Base-by-base conservation (phyloP, 2,888 invertebrate genomes). In the Phragmatobia fuliginosa region DNA sequence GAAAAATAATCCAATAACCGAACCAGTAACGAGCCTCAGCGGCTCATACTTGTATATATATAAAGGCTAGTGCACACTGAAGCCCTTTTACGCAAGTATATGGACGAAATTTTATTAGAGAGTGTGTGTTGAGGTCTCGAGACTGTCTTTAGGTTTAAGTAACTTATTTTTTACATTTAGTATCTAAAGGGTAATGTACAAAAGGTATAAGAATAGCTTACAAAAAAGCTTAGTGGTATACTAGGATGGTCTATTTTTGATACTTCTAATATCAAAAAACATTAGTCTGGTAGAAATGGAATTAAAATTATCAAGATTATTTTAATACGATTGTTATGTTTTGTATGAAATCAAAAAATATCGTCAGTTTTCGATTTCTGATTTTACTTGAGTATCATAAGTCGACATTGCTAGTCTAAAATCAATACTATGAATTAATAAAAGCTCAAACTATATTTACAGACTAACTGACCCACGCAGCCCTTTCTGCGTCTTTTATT, bases 1-100 rank as follows among this genome's bases (percentile, higher is more conserved):
- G 70, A 62, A 66, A 70, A 66, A 66, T 70, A 70, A 70, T 70
- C 66, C 58, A 66, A 70, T 66, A 70, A 66, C 52, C 41, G 32
- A 49, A 61, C 41, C 61, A 41, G 62, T 70, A 62, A 70, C 62
- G 58, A 68, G 38, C 52, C 33, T 14, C 28, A 10, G 28, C 59
- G 21, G 61, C 28, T 71, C 41, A 45, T 21, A n/a, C n/a, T n/a
- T n/a, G n/a, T n/a, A n/a, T n/a, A 41, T n/a, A 61, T 64, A 56
- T 67, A 32, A 64, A 8, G 67, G 32, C 31, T 36, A 32, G 32
- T 38, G 32, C 63, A 66, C 60, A 66, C 66, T 66, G 56, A 21
- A 36, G 41, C 14, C 36, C 5, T n/a, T 66, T 31, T 7, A 41
- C 8, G n/a, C 28, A 61, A 10, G 61, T 66, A 18, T 21, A 36